These are phyloP conservation scores for Ifrita kowaldi DNA, from an alignment of 2,113 vertebrate genomes.

Conservation along the genomic window DNA sequence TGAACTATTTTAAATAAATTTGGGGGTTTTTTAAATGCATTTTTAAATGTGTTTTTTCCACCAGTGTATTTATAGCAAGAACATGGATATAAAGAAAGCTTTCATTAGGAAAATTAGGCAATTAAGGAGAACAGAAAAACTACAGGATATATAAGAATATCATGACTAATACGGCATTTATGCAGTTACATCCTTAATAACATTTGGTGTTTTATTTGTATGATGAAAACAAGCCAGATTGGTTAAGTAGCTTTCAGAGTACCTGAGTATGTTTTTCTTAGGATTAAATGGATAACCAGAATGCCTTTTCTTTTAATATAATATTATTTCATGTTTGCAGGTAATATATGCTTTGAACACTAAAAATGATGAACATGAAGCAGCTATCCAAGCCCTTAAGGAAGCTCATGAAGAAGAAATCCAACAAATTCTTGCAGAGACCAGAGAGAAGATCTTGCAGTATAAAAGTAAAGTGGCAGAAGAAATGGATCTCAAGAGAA, in stretches of 20 bases:
- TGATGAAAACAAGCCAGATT: not conserved
- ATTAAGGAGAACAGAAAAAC: not conserved
- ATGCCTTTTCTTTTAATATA: not conserved
- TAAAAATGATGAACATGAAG: conserved; percentile 98
- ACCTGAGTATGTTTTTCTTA: not conserved
- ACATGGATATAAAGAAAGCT: not conserved
- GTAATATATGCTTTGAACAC: conserved; percentile 99
- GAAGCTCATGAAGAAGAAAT: conserved; percentile 99
- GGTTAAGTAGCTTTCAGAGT: not conserved
- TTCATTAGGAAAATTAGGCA: not conserved
- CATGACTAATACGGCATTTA: not conserved
- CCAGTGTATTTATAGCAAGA: not conserved
- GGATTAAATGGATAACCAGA: not conserved
- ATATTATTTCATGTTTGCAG: conserved; percentile 66
- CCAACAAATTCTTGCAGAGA: conserved; percentile 96
- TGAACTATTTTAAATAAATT: not conserved
- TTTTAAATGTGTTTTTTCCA: not conserved
- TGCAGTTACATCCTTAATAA: not conserved
- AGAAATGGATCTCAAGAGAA: conserved; percentile 90
- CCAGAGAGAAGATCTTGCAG: conserved; percentile 92
- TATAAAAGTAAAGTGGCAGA: conserved; percentile 94
- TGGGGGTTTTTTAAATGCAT: rapidly evolving
- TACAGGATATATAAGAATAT: not conserved
- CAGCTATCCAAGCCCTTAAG: conserved; percentile 93
- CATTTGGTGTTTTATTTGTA: not conserved